phyloP scores from a whole-genome alignment of 2,113 vertebrate species.

The Xiphorhynchus elegans region DNA sequence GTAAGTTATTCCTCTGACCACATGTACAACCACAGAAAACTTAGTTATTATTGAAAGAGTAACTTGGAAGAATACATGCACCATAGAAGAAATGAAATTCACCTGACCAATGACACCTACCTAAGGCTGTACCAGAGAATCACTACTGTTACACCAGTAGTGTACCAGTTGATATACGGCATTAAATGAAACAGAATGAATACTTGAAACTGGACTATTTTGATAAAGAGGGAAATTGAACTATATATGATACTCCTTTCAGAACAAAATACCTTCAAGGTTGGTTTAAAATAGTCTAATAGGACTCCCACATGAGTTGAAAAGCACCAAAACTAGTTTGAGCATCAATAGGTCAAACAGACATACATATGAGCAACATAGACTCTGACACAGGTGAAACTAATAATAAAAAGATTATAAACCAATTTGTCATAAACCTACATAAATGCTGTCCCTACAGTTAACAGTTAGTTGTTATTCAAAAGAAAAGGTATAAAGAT shows the following conservation, averaged over 20 bases:
- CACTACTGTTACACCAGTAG: not conserved
- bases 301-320: not conserved
- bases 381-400: not conserved
- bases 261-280: not conserved
- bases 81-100: not conserved
- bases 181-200: not conserved
- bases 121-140: not conserved
- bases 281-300: not conserved
- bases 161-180: rapidly evolving
- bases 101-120: not conserved
- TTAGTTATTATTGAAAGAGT: not conserved
- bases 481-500: not conserved
- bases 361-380: not conserved
- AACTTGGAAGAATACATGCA: not conserved
- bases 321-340: not conserved
- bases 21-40: not conserved
- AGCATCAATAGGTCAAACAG: not conserved
- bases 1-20: not conserved
- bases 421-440: not conserved
- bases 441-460: not conserved
- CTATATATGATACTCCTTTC: not conserved
- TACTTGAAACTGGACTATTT: not conserved
- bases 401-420: not conserved
- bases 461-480: not conserved
- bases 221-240: not conserved